A percentile compares a stretch with the other conserved stretches of the same genome.
Conservation (phyloP, 2,797 vertebrate species). For the Etheostoma perlongum region DNA sequence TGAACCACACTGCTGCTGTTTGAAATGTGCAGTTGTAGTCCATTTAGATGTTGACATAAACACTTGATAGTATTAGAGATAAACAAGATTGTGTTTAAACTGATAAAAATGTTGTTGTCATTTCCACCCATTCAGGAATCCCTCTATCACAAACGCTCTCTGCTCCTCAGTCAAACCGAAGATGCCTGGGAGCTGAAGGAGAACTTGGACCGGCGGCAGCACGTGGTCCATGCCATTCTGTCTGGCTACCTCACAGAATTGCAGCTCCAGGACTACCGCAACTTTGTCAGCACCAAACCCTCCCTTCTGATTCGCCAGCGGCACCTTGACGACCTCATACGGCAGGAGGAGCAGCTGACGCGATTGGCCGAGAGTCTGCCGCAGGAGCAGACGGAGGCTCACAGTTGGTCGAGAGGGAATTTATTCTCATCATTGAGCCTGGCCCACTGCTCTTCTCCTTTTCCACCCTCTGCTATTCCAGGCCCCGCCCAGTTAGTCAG, state of each 20-base stretch:
- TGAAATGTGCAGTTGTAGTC: not conserved
- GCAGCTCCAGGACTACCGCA: constrained; percentile 91
- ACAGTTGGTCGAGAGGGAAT: constrained; percentile 12
- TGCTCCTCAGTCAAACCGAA: constrained; percentile 92
- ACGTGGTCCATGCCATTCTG: constrained; percentile 90
- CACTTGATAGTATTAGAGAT: not conserved
- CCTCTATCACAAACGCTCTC: constrained; percentile 89
- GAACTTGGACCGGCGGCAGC: constrained; percentile 93
- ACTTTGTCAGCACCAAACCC: constrained; percentile 91
- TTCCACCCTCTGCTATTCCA: constrained; percentile 1
- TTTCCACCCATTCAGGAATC: constrained; percentile 84
- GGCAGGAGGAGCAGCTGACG: constrained; percentile 91
- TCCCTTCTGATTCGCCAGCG: constrained; percentile 93
- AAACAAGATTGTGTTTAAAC: not conserved
- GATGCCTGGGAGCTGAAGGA: constrained; percentile 96
- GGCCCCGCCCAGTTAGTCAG: constrained; percentile 45
- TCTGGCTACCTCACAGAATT: constrained; percentile 84
- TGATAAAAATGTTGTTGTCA: not conserved
- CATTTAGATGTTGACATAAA: not conserved
- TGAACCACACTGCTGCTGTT: not conserved
- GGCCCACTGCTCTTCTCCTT: constrained; percentile 14
- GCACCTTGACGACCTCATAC: constrained; percentile 93
- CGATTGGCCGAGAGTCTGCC: constrained; percentile 89
- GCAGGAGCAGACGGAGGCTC: constrained; percentile 56
- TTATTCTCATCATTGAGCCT: not conserved